Evolutionary conservation across 2,888 invertebrate genomes (phyloP).

Genomic region (Flexamia atlantica): DNA sequence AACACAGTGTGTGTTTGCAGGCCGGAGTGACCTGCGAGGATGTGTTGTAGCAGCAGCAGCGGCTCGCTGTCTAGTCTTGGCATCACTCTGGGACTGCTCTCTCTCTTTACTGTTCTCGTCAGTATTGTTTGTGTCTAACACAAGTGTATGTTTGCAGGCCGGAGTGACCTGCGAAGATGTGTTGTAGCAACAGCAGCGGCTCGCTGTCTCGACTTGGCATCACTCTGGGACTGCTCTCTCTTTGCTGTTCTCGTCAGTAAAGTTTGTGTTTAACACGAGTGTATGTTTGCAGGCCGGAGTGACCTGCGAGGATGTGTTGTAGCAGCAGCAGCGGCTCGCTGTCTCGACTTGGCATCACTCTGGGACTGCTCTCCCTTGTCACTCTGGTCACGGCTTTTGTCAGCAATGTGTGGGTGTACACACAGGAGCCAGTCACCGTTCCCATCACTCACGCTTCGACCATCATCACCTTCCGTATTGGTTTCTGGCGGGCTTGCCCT

Average conservation of each 20-base stretch:
- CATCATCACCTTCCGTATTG: slow-evolving; percentile 76
- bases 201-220: slow-evolving; percentile 74
- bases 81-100: slow-evolving; percentile 75
- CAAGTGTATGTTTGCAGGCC: slow-evolving; percentile 9
- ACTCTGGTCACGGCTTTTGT: slow-evolving; percentile 76
- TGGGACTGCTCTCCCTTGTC: slow-evolving; percentile 75
- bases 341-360: slow-evolving; percentile 75
- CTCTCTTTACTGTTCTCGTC: slow-evolving; percentile 76
- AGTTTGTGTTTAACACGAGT: slow-evolving; percentile 74
- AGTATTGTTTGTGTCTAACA: slow-evolving; percentile 72
- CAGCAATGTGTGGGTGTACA: slow-evolving; percentile 77
- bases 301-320: slow-evolving; percentile 52
- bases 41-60: slow-evolving; percentile 59
- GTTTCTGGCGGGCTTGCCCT: slow-evolving; percentile 77
- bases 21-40: not conserved
- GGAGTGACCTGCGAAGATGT: slow-evolving; percentile 20
- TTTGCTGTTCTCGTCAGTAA: slow-evolving; percentile 76
- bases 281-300: not conserved
- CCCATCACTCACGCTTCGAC: slow-evolving; percentile 75
- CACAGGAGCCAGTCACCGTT: slow-evolving; percentile 75
- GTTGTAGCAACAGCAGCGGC: slow-evolving; percentile 59
- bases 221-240: slow-evolving; percentile 75
- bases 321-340: slow-evolving; percentile 60
- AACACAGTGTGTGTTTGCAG: slow-evolving; percentile 18
- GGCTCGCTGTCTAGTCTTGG: slow-evolving; percentile 74